Evolutionary conservation across 2,113 vertebrate species (phyloP).

Genomic region (Seriola dumerili): DNA sequence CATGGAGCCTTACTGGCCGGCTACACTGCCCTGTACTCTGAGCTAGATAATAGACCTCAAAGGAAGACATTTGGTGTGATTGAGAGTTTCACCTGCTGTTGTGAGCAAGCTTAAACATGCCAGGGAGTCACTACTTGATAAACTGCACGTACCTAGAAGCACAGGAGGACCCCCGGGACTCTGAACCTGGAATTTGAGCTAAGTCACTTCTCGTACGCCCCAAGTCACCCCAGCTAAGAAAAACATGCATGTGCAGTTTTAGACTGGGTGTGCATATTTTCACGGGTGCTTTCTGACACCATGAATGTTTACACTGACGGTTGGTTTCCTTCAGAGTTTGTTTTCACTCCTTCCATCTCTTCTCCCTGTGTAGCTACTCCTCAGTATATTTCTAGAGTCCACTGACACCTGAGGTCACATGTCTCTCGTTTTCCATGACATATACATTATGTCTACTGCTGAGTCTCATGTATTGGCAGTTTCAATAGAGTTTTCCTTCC

Average conservation of each 20-base stretch:
- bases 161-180: constrained; percentile 33
- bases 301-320: constrained; percentile 63
- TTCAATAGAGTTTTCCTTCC: constrained; percentile 15
- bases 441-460: constrained; percentile 24
- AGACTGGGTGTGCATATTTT: constrained; percentile 54
- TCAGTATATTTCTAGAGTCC: constrained; percentile 14
- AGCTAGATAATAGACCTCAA: constrained; percentile 51
- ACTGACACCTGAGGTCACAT: constrained; percentile 33
- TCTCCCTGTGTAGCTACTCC: constrained; percentile 30
- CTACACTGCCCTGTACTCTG: constrained; percentile 7
- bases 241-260: constrained; percentile 64
- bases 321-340: constrained; percentile 51
- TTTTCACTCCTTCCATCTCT: constrained; percentile 49
- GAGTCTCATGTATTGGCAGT: constrained; percentile 23
- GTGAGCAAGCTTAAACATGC: constrained; percentile 40
- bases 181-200: constrained; percentile 60
- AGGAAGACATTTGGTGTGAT: constrained; percentile 36
- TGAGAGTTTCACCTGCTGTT: constrained; percentile 54
- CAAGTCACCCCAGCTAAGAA: constrained; percentile 54
- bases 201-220: constrained; percentile 40
- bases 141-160: constrained; percentile 65
- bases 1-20: constrained; percentile 40
- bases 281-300: constrained; percentile 50
- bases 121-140: constrained; percentile 30
- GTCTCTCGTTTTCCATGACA: constrained; percentile 41